Evolutionary conservation across 1,140 invertebrate genomes (phyloP).

Genomic region (Cylas formicarius): DNA sequence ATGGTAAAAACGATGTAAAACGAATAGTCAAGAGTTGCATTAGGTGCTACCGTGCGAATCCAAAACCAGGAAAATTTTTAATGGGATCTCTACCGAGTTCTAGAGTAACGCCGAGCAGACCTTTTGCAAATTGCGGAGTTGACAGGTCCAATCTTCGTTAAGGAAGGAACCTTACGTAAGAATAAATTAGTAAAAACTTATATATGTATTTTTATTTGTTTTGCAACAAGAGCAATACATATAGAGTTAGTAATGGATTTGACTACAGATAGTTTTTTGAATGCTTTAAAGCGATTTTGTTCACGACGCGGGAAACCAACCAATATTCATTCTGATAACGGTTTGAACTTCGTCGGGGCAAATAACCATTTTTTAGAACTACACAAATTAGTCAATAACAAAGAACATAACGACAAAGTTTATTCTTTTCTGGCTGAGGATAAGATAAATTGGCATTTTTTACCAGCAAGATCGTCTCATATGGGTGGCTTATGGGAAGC

Average conservation of each 20-base stretch:
- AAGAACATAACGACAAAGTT: slow-evolving; percentile 6
- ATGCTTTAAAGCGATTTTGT: slow-evolving; percentile 38
- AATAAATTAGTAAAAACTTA: slow-evolving; percentile 31
- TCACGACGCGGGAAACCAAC: slow-evolving; percentile 31
- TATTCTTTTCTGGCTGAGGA: not conserved
- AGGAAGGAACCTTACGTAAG: not conserved
- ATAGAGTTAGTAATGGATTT: slow-evolving; percentile 38
- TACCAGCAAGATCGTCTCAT: slow-evolving; percentile 19
- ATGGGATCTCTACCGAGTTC: slow-evolving; percentile 37
- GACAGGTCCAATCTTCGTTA: slow-evolving; percentile 34
- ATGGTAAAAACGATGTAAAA: slow-evolving; percentile 13
- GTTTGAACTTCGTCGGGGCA: slow-evolving; percentile 39
- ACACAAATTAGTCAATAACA: not conserved
- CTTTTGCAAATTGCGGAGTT: slow-evolving; percentile 29
- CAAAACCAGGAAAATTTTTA: slow-evolving; percentile 16
- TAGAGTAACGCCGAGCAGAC: slow-evolving; percentile 25
- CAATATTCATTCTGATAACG: slow-evolving; percentile 39
- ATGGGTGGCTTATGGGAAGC: slow-evolving; percentile 34
- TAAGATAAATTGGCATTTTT: slow-evolving; percentile 16
- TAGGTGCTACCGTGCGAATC: slow-evolving; percentile 11
- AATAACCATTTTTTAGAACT: slow-evolving; percentile 14
- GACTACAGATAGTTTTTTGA: slow-evolving; percentile 37
- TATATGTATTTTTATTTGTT: slow-evolving; percentile 34
- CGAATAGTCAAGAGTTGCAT: slow-evolving; percentile 12
- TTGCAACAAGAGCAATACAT: slow-evolving; percentile 39